phyloP scores from a whole-genome alignment of 92 coral and sea anemone species.

The Blastomussa wellsi region DNA sequence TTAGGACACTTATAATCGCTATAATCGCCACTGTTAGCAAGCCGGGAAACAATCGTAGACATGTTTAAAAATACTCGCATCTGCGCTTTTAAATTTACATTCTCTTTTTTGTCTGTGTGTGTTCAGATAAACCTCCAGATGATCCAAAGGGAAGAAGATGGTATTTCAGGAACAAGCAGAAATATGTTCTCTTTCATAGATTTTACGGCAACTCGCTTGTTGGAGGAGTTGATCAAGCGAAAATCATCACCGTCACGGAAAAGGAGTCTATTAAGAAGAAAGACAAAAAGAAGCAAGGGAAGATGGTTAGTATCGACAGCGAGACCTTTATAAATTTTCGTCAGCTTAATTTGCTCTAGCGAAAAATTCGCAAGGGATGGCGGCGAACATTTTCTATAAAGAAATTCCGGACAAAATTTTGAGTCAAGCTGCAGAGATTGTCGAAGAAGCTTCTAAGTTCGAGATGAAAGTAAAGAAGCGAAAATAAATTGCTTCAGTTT shows the following conservation, averaged over 20 bases:
- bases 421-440: too few species aligned
- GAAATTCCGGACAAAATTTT: too few species aligned
- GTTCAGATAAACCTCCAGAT: slow-evolving; percentile 41
- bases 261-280: slow-evolving; percentile 20
- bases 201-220: slow-evolving; percentile 61
- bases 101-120: not conserved
- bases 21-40: too few species aligned
- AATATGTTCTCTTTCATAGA: slow-evolving; percentile 29
- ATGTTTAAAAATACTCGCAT: too few species aligned
- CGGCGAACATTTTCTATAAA: not conserved
- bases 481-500: too few species aligned
- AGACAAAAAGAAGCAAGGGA: slow-evolving; percentile 42
- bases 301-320: slow-evolving; percentile 18
- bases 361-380: too few species aligned
- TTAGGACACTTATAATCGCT: too few species aligned
- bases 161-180: slow-evolving; percentile 20
- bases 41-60: too few species aligned
- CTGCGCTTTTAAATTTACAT: not conserved
- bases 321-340: not conserved
- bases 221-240: slow-evolving; percentile 39
- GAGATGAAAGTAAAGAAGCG: too few species aligned
- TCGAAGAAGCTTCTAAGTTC: too few species aligned
- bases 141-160: slow-evolving; percentile 17
- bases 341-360: too few species aligned
- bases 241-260: slow-evolving; percentile 33